phyloP scores from a whole-genome alignment of 2,888 invertebrate genomes.

The Hoplodrina ambigua region DNA sequence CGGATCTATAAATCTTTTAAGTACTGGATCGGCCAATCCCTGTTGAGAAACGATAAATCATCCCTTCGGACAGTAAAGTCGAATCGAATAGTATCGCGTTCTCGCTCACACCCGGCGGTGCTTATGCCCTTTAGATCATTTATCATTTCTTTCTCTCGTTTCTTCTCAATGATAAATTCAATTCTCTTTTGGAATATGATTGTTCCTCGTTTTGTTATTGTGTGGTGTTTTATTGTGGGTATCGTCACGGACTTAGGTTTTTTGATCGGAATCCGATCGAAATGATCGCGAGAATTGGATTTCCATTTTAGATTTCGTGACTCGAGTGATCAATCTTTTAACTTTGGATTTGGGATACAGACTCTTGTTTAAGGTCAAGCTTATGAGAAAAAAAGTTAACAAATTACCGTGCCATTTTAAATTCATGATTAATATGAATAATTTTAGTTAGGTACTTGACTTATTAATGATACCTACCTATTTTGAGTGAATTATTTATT shows the following conservation, averaged over 20 bases:
- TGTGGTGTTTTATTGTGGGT: constrained; percentile 87
- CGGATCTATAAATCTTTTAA: constrained; percentile 89
- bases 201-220: constrained; percentile 89
- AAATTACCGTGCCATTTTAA: constrained; percentile 57
- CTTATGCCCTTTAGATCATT: constrained; percentile 82
- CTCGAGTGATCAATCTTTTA: constrained; percentile 84
- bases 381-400: constrained; percentile 58
- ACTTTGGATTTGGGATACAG: constrained; percentile 62
- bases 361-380: constrained; percentile 63
- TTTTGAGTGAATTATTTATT: not conserved
- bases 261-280: constrained; percentile 88
- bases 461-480: not conserved
- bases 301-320: constrained; percentile 87
- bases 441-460: constrained; percentile 8
- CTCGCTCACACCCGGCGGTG: constrained; percentile 80
- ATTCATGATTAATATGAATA: constrained; percentile 39
- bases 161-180: constrained; percentile 89
- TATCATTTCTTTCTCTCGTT: constrained; percentile 89
- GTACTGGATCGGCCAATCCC: constrained; percentile 90
- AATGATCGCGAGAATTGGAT: constrained; percentile 89
- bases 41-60: constrained; percentile 90
- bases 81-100: constrained; percentile 79
- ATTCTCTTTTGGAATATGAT: constrained; percentile 90
- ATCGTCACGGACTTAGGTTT: constrained; percentile 88
- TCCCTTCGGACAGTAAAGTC: constrained; percentile 85